Base-by-base conservation (phyloP, 2,113 vertebrate species). In the Pyrgilauda ruficollis region DNA sequence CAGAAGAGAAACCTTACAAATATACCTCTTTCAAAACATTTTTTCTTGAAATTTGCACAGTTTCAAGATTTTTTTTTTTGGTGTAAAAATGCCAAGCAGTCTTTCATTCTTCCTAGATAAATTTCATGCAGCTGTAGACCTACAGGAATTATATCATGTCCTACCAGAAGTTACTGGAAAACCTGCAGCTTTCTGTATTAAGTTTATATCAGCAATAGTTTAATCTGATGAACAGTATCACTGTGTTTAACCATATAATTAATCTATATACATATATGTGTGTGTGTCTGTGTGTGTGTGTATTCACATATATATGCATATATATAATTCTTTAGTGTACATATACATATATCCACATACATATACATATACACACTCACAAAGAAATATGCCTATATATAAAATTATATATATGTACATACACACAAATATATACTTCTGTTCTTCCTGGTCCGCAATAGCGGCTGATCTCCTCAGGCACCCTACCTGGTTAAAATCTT, bases 201-300 rank as follows among this genome's bases (percentile, higher is more conserved):
- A 66, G 7, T 14, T n/a, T 63, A 7, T 21, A 77, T 53, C 28
- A 21, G 13, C 12, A 53, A 10, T 15, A 79, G 31, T 24, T 9
- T 75, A 37, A 79, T 69, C 18, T 73, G 33, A n/a, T 61, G 12
- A 82, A 33, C 5, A 68, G 41, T 66, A 77, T 61, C 33, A 28
- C 15, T 53, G 4, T 56, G 10, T 66, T 69, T 64, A 87, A 69
- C 11, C 5, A 26, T 30, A 31, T 31, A 10, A 23, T 52, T 76
- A 37, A 37, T 37, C 37, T 37, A 41, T 41, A 41, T 41, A 41
- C 13, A 41, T 41, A 41, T 41, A 41, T 41, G 5, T 41, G 7
- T 41, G 0, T 28, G 0, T 33, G 6, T 56, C 4, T 44, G 11
- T 33, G 6, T 41, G 10, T 63, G 6, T 56, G 2, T 47, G 5